Percentiles rank a stretch among this genome's conserved stretches.
Conservation (phyloP, 2,888 invertebrate species). For the Autographa gamma region DNA sequence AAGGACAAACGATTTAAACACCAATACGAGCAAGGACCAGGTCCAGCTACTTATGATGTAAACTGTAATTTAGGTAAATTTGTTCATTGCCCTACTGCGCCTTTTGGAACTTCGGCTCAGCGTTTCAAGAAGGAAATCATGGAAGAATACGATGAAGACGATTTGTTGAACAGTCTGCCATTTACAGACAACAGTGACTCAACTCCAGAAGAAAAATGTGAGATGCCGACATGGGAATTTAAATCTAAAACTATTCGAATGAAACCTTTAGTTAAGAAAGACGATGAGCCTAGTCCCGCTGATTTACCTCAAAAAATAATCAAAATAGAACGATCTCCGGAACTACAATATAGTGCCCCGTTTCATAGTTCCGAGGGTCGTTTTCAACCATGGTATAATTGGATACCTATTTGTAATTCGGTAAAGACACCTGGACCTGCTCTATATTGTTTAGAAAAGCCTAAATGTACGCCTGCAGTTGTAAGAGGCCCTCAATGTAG, state of each 20-base stretch:
- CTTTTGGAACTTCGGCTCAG: conserved; percentile 72
- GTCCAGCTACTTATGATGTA: conserved; percentile 74
- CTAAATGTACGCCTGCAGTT: conserved; percentile 72
- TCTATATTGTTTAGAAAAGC: conserved; percentile 68
- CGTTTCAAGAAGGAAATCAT: conserved; percentile 69
- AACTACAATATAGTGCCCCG: conserved; percentile 70
- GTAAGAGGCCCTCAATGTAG: conserved; percentile 72
- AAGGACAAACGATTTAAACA: conserved; percentile 74
- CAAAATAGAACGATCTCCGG: conserved; percentile 48
- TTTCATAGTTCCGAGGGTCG: conserved; percentile 77
- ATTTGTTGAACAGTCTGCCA: conserved; percentile 34
- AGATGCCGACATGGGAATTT: conserved; percentile 74
- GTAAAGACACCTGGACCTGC: conserved; percentile 76
- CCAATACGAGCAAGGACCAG: conserved; percentile 68
- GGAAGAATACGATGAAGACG: conserved; percentile 58
- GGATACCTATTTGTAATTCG: conserved; percentile 70
- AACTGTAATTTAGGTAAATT: conserved; percentile 59
- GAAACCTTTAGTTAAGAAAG: conserved; percentile 66
- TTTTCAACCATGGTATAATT: conserved; percentile 78
- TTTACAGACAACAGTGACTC: not conserved
- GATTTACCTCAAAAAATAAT: conserved; percentile 60
- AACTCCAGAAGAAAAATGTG: conserved; percentile 46
- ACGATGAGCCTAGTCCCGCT: conserved; percentile 70
- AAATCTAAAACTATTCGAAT: conserved; percentile 76
- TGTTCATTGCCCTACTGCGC: conserved; percentile 65